These are phyloP conservation scores for Hippocampus abdominalis DNA, from an alignment of 2,113 vertebrate species.

Conservation along the genomic window DNA sequence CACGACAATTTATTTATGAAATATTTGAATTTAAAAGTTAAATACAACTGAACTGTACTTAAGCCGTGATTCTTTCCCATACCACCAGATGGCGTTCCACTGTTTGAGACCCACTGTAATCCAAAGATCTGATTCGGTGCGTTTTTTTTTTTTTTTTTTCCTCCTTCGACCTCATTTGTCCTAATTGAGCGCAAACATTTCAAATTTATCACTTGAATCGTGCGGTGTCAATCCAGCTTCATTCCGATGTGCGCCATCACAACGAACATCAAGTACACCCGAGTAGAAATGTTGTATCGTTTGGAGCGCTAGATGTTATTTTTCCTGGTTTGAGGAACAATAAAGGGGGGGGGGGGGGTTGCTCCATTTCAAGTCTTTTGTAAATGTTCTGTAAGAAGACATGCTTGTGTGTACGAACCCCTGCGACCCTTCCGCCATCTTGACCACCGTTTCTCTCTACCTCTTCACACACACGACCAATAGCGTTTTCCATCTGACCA, in stretches of 20 bases:
- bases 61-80: background rate
- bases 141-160: background rate
- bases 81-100: background rate
- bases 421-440: slow-evolving; percentile 39
- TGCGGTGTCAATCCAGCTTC: background rate
- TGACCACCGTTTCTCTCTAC: slow-evolving; percentile 68
- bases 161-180: background rate
- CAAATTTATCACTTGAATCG: background rate
- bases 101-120: background rate
- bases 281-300: background rate
- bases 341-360: background rate
- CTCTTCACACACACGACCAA: slow-evolving; percentile 59
- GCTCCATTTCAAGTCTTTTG: background rate
- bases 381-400: background rate
- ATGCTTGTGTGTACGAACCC: slow-evolving; percentile 8
- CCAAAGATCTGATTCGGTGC: background rate
- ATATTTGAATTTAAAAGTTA: background rate
- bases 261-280: background rate
- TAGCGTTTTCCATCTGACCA: slow-evolving; percentile 31
- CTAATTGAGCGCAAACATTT: background rate
- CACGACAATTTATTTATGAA: background rate
- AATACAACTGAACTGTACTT: background rate
- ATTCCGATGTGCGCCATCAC: background rate
- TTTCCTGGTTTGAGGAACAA: slow-evolving; percentile 23
- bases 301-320: background rate